Base-by-base conservation (phyloP, 1,140 invertebrate species). In the Orchestia grillus region DNA sequence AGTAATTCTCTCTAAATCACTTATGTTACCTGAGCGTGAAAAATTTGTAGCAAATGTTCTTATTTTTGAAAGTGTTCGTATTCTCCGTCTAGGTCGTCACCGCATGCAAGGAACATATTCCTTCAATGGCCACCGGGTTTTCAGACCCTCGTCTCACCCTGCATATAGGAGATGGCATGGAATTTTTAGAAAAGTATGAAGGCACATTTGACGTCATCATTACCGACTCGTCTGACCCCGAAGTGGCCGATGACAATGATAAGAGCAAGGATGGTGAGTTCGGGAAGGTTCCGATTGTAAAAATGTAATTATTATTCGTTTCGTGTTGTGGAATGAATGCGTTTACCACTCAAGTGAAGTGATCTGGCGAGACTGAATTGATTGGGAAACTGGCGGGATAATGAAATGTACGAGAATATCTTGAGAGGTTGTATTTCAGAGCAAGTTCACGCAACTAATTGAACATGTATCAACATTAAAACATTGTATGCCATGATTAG, bases 171-270 rank as follows among this genome's bases (percentile, higher is more conserved):
- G 99, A 99, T 97, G 99, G 99, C 0, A 99, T 99, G 97, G 98
- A 99, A 97, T 99, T 99, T 97, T 98, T 99, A 98, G 98, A 98
- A 96, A 98, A 98, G 77, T 99, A 99, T 97, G 97, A 98, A 94
- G 98, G 98, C 53, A 98, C 99, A 97, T 99, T 99, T 97, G 99
- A 99, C 98, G 98, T 99, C 44, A 99, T 99, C 96, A 99, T 99
- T 62, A 99, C 99, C 0, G 99, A 99, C 97, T 99, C 99, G 91
- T 99, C 99, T 53, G 99, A 99, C 98, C 99, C 99, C 40, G 98
- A 99, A 87, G 99, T 97, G 4, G n/a, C 62, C 15, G 91, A 42
- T 8, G 96, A 96, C 44, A 96, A 77, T 0, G 96, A 88, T 0
- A 94, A 87, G 6, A 87, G 77, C 0, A 96, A 87, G 0, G 96